Percentiles rank a stretch among this genome's conserved stretches.
Conservation (phyloP, 2,113 vertebrate species). For the Panurus biarmicus region DNA sequence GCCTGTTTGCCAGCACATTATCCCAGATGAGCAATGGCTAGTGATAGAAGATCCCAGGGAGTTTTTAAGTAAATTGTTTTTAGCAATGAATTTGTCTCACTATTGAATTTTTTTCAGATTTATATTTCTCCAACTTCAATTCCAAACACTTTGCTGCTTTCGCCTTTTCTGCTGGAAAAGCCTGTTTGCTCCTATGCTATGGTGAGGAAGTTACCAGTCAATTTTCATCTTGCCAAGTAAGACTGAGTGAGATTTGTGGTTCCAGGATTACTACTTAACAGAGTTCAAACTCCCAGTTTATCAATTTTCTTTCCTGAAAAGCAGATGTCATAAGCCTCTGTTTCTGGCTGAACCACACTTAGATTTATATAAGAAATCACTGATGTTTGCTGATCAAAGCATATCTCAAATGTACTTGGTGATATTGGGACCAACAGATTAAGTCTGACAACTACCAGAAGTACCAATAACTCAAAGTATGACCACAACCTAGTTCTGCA, state of each 20-base stretch:
- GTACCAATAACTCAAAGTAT: background rate
- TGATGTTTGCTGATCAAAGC: background rate
- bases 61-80: background rate
- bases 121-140: background rate
- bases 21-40: background rate
- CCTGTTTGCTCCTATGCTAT: background rate
- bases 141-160: background rate
- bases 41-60: background rate
- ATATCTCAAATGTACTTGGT: background rate
- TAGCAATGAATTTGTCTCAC: background rate
- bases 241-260: background rate
- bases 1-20: background rate
- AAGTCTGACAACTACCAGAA: background rate
- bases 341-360: background rate
- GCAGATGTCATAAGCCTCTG: background rate
- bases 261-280: background rate
- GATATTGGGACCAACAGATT: background rate
- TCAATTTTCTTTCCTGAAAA: background rate
- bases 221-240: background rate
- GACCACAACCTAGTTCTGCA: background rate
- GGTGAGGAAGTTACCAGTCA: background rate
- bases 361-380: background rate
- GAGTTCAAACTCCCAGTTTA: background rate
- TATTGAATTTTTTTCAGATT: background rate
- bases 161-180: background rate